Evolutionary conservation across 2,113 vertebrate genomes (phyloP).

Genomic region (Forbesichthys papilliferus): DNA sequence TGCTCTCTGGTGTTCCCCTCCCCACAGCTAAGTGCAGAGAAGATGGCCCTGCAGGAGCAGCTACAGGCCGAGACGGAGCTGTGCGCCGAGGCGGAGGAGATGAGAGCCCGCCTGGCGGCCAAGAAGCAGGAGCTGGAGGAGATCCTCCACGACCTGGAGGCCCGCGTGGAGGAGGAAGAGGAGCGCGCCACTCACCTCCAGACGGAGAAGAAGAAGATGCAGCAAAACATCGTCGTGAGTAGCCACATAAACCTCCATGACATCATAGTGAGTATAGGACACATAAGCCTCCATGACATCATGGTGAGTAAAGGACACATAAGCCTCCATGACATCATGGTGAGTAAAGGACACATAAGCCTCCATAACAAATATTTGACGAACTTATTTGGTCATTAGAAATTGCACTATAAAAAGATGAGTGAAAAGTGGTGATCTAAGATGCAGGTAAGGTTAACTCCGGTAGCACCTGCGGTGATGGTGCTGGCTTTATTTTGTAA

Average conservation of each 20-base stretch:
- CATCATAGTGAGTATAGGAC: too few relatives aligned
- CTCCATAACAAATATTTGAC: too few relatives aligned
- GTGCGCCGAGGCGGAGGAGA: constrained; percentile 96
- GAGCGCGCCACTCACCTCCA: constrained; percentile 88
- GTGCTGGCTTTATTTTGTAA: too few relatives aligned
- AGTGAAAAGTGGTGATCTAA: too few relatives aligned
- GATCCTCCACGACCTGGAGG: constrained; percentile 95
- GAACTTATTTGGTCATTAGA: too few relatives aligned
- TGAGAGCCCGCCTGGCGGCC: constrained; percentile 89
- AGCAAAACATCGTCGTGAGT: constrained; percentile 90
- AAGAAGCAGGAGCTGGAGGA: constrained; percentile 98
- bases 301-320: not conserved
- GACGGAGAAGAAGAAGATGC: constrained; percentile 95
- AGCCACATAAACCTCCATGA: not conserved
- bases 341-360: not conserved
- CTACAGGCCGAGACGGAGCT: constrained; percentile 96
- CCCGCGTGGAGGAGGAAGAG: constrained; percentile 95
- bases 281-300: not conserved
- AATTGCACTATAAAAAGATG: too few relatives aligned
- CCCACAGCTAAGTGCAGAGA: constrained; percentile 85
- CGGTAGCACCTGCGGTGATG: too few relatives aligned
- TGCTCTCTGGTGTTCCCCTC: not conserved
- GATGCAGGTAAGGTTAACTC: too few relatives aligned
- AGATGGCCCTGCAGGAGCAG: constrained; percentile 95
- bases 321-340: not conserved